Base-by-base conservation (phyloP, 2,113 vertebrate genomes). In the Indri indri region DNA sequence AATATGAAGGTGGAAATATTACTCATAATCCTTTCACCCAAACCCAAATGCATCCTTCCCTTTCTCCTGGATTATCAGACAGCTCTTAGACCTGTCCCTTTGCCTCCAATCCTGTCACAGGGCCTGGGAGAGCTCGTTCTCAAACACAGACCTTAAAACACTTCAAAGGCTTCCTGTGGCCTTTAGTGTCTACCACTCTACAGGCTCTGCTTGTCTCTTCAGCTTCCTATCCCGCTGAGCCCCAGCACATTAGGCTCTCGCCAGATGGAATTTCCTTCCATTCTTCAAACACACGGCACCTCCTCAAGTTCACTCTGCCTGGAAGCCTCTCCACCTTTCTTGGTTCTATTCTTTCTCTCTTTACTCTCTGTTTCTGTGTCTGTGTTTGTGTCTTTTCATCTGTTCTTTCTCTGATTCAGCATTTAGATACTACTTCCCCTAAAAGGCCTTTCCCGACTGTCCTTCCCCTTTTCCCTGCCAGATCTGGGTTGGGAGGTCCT, bases 261-360 rank as follows among this genome's bases (percentile, higher is more conserved):
- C 85, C 95, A 90, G 81, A 93, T 88, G 94, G 93, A 95, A 93
- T 98, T 97, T 96, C 93, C 89, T 94, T 88, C 61, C 22, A 47
- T 77, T 95, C 91, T 95, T 90, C 77, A 80, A 79, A 91, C 16
- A 17, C 77, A 65, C 74, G 34, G 80, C 54, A 70, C 59, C 37
- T 89, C 91, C 91, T 91, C 91, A 47, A 16, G 23, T 84, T 94
- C 22, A 27, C 45, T 63, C 79, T 82, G 27, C 50, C 59, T 70
- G 88, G 30, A 70, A 52, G 32, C 8, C 32, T 73, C 32, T 91
- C 57, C 14, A 32, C 47, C 74, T 91, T 87, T 50, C 76, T 91
- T 79, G 61, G 45, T 61, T 22, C 83, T 77, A 0, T 32, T 63
- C 42, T 61, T 65, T 73, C 54, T 63, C 52, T 94, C 25, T 91